Evolutionary conservation across 2,888 invertebrate genomes (phyloP), one percentile per base, ranked within the genome.

Genomic region (Protophormia terraenovae): DNA sequence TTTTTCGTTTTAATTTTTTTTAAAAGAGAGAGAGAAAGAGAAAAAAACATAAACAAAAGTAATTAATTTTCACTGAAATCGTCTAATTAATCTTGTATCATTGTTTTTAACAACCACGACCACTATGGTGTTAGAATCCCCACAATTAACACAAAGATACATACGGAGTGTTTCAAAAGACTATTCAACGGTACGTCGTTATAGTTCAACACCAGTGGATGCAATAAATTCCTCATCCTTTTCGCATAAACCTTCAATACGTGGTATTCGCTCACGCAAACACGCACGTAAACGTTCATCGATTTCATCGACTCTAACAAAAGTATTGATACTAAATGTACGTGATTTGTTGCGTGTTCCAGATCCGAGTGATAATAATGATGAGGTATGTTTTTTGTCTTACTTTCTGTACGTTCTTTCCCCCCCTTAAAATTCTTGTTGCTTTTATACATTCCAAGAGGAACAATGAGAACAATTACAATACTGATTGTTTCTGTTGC

Each of bases 301-400:
- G 3, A 89, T 91, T 75, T 91, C 92, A 35, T 91, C 92, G 85
- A 91, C 91, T n/a, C 87, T 92, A 19, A 90, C 91, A 14, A 92
- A 91, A 89, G 91, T 91, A 85, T 89, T 92, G 77, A 90, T 92
- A 87, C 89, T 92, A 73, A 92, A 92, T 87, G 92, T 92, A 67
- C 90, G 91, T 62, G 92, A 92, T 89, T 91, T 92, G 88, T 88
- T 92, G 78, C 90, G 87, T 87, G 88, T 87, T 35, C 87, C 90
- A 66, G 86, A 90, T 78, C 81, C 88, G 86, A 86, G 78, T 75
- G 90, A 89, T 8, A 75, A 60, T 27, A 66, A 47, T 8, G 72
- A 87, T 84, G 89, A 90, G 91, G 91, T 91, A 86, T 53, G 78
- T 50, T 50, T 32, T 47, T 29, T 47, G 7, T 45, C 45, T n/a